These are phyloP conservation scores for Apostichopus californicus DNA, from an alignment of 35 echinoderm and acorn worm genomes.

Conservation along the genomic window DNA sequence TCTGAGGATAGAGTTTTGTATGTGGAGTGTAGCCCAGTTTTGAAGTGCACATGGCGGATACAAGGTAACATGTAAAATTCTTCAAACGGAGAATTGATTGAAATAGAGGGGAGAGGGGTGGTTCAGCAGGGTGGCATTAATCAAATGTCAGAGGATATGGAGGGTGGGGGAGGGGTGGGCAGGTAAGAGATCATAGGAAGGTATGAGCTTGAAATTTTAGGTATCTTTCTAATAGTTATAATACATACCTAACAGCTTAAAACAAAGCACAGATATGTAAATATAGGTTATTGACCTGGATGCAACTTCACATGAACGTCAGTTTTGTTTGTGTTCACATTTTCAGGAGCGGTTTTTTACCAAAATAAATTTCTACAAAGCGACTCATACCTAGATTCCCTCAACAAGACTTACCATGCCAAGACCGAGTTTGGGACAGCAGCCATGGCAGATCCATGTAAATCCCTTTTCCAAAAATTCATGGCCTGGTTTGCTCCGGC, in stretches of 20 bases:
- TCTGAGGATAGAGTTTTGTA: too few species aligned
- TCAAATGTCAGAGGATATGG: too few species aligned
- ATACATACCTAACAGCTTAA: too few species aligned
- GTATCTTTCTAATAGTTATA: too few species aligned
- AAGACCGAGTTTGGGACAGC: constrained; percentile 43
- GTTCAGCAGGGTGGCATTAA: too few species aligned
- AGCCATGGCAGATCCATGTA: constrained; percentile 34
- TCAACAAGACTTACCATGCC: constrained; percentile 16
- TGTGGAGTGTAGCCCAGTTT: too few species aligned
- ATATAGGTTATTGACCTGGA: too few species aligned
- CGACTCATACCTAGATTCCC: constrained; percentile 7
- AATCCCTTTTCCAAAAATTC: constrained; percentile 39
- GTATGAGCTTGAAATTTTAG: too few species aligned
- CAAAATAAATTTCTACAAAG: constrained; percentile 56
- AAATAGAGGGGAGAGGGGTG: too few species aligned
- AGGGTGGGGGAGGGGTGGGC: background rate
- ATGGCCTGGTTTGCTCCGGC: constrained; percentile 43
- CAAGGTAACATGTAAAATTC: background rate
- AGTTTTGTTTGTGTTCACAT: background rate
- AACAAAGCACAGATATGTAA: too few species aligned
- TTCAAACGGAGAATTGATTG: background rate
- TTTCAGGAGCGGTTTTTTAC: constrained; percentile 30
- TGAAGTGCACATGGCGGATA: background rate
- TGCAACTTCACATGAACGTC: background rate
- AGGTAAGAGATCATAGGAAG: background rate